Evolutionary conservation across 2,113 vertebrate species (phyloP).

Genomic region (Sakesphorus luctuosus): DNA sequence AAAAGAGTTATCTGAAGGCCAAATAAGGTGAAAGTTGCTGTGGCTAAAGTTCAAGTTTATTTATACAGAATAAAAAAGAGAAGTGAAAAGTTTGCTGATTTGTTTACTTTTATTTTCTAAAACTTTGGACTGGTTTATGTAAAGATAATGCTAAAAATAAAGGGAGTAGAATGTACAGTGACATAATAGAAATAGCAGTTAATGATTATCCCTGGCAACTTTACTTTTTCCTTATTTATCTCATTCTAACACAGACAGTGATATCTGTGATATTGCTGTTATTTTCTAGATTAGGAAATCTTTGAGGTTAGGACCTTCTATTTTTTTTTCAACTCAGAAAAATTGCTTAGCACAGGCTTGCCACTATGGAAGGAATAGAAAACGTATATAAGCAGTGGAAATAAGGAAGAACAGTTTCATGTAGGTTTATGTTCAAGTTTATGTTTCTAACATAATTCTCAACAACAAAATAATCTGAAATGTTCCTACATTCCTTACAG

Average conservation of each 20-base stretch:
- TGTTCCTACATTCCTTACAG: neutral
- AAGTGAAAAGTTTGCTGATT: slow-evolving; percentile 2
- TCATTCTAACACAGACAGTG: neutral
- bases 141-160: neutral
- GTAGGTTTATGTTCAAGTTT: neutral
- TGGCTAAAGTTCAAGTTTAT: slow-evolving; percentile 49
- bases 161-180: neutral
- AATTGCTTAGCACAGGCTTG: neutral
- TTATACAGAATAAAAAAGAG: neutral
- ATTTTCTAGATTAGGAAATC: neutral
- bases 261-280: neutral
- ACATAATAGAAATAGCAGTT: neutral
- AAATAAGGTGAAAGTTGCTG: slow-evolving; percentile 12
- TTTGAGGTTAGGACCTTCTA: neutral
- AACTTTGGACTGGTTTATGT: neutral
- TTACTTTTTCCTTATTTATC: neutral
- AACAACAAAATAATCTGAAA: neutral
- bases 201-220: neutral
- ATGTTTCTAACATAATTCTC: neutral
- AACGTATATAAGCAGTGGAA: neutral
- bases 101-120: neutral
- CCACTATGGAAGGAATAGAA: neutral
- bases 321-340: neutral
- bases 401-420: neutral
- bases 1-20: slow-evolving; percentile 9